A percentile compares a stretch with the other conserved stretches of the same genome.
These are phyloP conservation scores for Gnathonemus longibarbis DNA, from an alignment of 2,113 vertebrate species.

Conservation along the genomic window DNA sequence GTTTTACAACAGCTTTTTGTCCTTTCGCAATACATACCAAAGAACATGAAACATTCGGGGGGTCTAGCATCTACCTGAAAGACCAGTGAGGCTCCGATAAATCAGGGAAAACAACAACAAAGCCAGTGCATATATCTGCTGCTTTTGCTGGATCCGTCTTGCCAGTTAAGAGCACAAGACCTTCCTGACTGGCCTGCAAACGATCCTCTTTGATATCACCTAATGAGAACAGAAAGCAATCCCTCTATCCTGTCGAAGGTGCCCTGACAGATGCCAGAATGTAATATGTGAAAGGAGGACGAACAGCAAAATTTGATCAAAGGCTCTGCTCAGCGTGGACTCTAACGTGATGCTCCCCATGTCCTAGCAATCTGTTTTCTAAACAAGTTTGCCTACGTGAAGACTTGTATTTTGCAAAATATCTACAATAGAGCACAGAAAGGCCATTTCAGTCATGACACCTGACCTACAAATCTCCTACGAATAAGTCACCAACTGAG, in stretches of 20 bases:
- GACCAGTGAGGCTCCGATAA: neutral
- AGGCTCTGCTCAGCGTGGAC: neutral
- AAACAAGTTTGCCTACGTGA: neutral
- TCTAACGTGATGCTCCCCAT: neutral
- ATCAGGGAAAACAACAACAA: neutral
- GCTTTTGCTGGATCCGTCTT: neutral
- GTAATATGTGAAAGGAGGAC: neutral
- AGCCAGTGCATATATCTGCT: neutral
- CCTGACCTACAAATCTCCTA: neutral
- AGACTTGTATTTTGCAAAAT: neutral
- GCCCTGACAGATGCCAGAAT: neutral
- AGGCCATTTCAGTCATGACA: neutral
- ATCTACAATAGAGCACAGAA: neutral
- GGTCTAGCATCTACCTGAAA: neutral
- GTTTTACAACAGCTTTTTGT: neutral
- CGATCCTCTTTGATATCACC: neutral
- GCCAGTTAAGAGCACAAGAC: neutral
- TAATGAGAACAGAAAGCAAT: slow-evolving; percentile 9
- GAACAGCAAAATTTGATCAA: neutral
- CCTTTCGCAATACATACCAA: neutral
- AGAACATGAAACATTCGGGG: neutral
- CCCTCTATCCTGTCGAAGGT: neutral
- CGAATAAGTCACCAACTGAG: neutral
- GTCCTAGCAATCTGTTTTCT: neutral
- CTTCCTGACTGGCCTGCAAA: neutral